phyloP scores from a whole-genome alignment of 2,797 vertebrate species.

The Manis pentadactyla region DNA sequence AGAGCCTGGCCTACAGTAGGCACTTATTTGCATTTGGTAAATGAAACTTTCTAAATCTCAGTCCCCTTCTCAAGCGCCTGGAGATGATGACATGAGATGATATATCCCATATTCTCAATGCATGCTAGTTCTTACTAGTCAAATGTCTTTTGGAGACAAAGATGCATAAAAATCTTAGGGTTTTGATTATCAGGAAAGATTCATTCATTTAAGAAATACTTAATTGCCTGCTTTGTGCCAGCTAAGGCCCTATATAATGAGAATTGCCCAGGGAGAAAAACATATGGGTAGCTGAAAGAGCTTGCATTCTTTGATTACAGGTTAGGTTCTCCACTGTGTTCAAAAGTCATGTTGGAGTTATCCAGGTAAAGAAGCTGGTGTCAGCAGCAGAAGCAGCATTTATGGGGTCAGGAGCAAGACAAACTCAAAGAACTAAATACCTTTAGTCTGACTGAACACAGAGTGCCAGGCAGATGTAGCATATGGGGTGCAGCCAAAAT shows the following conservation, averaged over 20 bases:
- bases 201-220: not conserved
- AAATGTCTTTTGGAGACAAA: not conserved
- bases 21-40: not conserved
- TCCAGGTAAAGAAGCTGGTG: not conserved
- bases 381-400: not conserved
- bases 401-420: not conserved
- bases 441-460: not conserved
- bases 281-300: not conserved
- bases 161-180: not conserved
- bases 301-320: accelerated
- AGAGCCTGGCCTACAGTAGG: not conserved
- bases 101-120: not conserved
- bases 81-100: not conserved
- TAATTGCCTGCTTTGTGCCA: not conserved
- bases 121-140: not conserved
- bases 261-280: no score
- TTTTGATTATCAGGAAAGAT: not conserved
- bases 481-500: not conserved
- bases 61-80: not conserved
- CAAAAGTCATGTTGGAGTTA: not conserved
- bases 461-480: not conserved
- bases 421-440: not conserved
- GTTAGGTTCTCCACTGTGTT: not conserved
- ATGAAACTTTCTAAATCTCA: not conserved
- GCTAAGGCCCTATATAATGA: not conserved